These are phyloP conservation scores for Lithophane socia DNA, from an alignment of 2,888 invertebrate species.

Conservation along the genomic window DNA sequence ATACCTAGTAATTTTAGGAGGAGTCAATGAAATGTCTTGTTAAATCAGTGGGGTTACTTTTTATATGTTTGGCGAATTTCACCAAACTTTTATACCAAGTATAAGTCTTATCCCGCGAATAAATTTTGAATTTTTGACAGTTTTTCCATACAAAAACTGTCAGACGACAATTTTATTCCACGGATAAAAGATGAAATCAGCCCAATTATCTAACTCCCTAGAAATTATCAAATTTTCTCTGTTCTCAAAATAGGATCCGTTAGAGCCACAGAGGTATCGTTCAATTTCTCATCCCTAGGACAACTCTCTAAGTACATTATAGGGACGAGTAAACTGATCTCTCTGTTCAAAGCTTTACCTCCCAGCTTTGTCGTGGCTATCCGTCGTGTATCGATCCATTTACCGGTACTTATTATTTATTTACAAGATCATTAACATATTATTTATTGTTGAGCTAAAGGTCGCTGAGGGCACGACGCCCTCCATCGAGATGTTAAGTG, in stretches of 20 bases:
- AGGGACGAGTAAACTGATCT: not conserved
- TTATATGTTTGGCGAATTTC: too few relatives aligned
- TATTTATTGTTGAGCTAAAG: slow-evolving; percentile 68
- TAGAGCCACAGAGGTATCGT: not conserved
- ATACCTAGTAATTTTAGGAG: not conserved
- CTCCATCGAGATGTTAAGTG: slow-evolving; percentile 36
- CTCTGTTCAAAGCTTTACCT: slow-evolving; percentile 11
- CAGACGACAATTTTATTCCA: too few relatives aligned
- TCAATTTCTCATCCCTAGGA: not conserved
- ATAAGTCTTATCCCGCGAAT: too few relatives aligned
- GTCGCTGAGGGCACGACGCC: slow-evolving; percentile 29
- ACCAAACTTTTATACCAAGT: too few relatives aligned
- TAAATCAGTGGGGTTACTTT: not conserved
- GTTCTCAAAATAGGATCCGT: not conserved
- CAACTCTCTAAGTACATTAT: not conserved
- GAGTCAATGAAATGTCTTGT: not conserved
- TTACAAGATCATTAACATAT: slow-evolving; percentile 74
- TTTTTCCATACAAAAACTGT: too few relatives aligned
- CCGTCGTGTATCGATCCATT: slow-evolving; percentile 50
- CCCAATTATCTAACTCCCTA: not conserved
- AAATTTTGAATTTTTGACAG: too few relatives aligned
- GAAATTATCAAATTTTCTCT: not conserved
- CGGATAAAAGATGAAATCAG: too few relatives aligned
- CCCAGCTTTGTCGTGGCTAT: slow-evolving; percentile 32
- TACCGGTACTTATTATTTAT: slow-evolving; percentile 72